These are phyloP conservation scores for Drosophila subpulchrella DNA, from an alignment of 1,140 invertebrate genomes.

Conservation along the genomic window DNA sequence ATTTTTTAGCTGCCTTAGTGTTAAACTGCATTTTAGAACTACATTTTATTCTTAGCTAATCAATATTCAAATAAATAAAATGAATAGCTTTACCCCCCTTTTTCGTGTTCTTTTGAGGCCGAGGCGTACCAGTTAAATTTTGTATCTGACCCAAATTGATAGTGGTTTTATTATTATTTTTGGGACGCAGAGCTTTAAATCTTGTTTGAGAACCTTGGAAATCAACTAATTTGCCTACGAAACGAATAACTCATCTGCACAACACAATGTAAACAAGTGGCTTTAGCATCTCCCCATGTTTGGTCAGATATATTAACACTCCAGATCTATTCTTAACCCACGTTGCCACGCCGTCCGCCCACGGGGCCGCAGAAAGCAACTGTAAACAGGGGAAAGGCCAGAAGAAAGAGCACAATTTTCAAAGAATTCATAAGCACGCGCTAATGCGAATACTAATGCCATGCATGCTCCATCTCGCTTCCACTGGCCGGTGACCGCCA, in stretches of 20 bases:
- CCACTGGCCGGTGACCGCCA: background rate
- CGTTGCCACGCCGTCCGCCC: constrained; percentile 36
- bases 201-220: constrained; percentile 9
- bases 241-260: constrained; percentile 23
- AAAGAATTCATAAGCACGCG: constrained; percentile 77
- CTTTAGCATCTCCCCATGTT: constrained; percentile 14
- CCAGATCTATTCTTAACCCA: constrained; percentile 35
- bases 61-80: background rate
- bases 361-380: constrained; percentile 34
- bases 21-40: too few species aligned
- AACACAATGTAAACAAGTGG: constrained; percentile 19
- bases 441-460: constrained; percentile 69
- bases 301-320: constrained; percentile 35
- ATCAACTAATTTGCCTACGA: constrained; percentile 20
- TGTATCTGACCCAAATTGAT: background rate
- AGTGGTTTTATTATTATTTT: background rate
- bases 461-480: constrained; percentile 9
- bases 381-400: constrained; percentile 38
- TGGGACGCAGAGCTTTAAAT: background rate
- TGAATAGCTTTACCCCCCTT: background rate
- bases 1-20: too few species aligned
- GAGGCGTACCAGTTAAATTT: background rate
- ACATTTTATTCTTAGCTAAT: background rate
- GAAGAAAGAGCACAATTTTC: constrained; percentile 43
- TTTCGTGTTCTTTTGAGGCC: too few species aligned